These are phyloP conservation scores for Alosa alosa DNA, from an alignment of 2,113 vertebrate species.

Conservation along the genomic window DNA sequence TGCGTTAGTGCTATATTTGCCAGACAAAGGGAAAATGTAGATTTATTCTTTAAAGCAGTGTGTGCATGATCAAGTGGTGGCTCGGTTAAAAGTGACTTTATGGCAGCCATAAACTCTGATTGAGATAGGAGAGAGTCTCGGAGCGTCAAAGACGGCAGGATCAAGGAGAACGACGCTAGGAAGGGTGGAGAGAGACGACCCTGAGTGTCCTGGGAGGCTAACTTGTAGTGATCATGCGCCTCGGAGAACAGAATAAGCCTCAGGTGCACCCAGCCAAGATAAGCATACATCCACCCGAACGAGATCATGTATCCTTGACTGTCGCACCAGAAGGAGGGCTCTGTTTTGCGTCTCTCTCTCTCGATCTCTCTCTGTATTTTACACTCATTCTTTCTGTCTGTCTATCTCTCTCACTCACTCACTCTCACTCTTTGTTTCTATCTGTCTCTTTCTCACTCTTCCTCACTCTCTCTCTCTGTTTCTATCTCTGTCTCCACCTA, in stretches of 20 bases:
- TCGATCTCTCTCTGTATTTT: background rate
- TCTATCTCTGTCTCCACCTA: constrained; percentile 10
- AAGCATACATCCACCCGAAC: background rate
- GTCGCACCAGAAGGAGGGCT: background rate
- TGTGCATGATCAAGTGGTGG: constrained; percentile 37
- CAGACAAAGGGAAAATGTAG: constrained; percentile 32
- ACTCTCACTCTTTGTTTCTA: background rate
- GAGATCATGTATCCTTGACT: background rate
- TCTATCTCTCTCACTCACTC: background rate
- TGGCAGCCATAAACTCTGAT: constrained; percentile 53
- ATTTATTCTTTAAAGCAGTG: constrained; percentile 42
- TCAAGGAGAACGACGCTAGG: background rate
- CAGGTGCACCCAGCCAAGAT: background rate
- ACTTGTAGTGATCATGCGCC: background rate
- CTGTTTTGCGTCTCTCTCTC: background rate
- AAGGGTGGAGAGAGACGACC: background rate
- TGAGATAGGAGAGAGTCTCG: constrained; percentile 41
- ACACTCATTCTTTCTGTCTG: background rate
- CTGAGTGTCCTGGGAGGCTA: background rate
- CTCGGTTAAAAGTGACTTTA: constrained; percentile 52
- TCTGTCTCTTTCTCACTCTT: background rate
- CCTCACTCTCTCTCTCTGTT: background rate
- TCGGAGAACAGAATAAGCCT: background rate
- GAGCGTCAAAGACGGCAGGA: background rate
- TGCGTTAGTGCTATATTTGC: constrained; percentile 32